phyloP scores from a whole-genome alignment of 2,797 vertebrate genomes.

The Acipenser ruthenus region DNA sequence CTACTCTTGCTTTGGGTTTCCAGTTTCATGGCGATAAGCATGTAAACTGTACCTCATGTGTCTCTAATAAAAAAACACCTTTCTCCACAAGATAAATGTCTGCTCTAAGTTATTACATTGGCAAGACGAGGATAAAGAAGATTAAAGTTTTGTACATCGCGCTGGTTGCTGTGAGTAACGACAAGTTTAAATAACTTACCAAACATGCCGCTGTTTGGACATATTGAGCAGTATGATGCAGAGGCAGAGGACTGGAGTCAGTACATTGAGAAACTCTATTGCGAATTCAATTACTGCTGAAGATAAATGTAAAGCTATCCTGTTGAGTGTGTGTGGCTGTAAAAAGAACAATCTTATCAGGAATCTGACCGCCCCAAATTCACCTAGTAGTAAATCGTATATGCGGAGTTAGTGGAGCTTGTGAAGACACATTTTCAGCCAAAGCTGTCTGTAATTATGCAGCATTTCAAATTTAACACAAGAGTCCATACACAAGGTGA shows the following conservation, averaged over 20 bases:
- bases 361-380: not conserved
- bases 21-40: no score
- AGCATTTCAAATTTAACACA: not conserved
- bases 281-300: not conserved
- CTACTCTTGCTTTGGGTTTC: no score
- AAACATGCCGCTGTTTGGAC: not conserved
- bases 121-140: not conserved
- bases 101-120: not conserved
- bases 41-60: no score
- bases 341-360: not conserved
- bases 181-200: not conserved
- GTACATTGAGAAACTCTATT: not conserved
- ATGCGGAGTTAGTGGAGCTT: not conserved
- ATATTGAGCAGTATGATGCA: no score
- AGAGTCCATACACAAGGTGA: not conserved
- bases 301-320: not conserved
- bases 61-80: no score
- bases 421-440: not conserved
- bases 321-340: not conserved
- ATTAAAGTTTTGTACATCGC: not conserved
- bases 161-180: not conserved
- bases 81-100: no score
- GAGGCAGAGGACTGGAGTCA: not conserved
- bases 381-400: not conserved
- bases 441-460: not conserved